Conservation (phyloP, 2,888 invertebrate genomes). For the Seira sanloemensis region DNA sequence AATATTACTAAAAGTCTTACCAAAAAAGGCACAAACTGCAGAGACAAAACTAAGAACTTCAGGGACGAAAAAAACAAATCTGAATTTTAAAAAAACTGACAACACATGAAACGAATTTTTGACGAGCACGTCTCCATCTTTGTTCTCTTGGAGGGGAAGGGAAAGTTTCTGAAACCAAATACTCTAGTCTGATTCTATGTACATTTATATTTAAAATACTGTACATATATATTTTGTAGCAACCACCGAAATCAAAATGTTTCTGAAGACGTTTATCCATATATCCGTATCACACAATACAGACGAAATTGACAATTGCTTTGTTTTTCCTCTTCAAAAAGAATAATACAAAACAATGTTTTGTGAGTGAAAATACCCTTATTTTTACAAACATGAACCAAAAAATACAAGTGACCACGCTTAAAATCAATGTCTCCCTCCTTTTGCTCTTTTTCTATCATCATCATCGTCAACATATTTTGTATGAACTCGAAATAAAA, state of each 20-base stretch:
- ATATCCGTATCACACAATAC: no score
- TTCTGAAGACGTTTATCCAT: neutral
- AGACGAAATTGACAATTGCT: no score
- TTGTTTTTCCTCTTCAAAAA: no score
- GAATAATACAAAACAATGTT: no score
- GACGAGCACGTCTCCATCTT: neutral
- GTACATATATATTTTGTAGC: neutral
- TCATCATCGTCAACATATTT: neutral
- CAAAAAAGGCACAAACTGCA: neutral
- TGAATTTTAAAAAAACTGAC: neutral
- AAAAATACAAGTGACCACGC: constrained; percentile 31
- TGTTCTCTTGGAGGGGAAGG: neutral
- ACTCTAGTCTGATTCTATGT: no score
- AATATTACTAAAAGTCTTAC: neutral
- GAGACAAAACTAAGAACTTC: neutral
- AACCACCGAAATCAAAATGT: neutral
- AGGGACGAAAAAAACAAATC: neutral
- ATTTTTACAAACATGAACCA: neutral
- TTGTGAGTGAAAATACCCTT: neutral
- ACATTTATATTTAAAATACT: no score
- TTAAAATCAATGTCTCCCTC: neutral
- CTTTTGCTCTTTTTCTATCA: neutral
- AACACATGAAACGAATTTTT: no score
- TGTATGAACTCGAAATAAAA: constrained; percentile 18
- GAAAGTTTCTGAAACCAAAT: neutral